A percentile compares a stretch with the other conserved stretches of the same genome.
phyloP scores from a whole-genome alignment of 1,140 invertebrate genomes.

The Drosophila ficusphila region DNA sequence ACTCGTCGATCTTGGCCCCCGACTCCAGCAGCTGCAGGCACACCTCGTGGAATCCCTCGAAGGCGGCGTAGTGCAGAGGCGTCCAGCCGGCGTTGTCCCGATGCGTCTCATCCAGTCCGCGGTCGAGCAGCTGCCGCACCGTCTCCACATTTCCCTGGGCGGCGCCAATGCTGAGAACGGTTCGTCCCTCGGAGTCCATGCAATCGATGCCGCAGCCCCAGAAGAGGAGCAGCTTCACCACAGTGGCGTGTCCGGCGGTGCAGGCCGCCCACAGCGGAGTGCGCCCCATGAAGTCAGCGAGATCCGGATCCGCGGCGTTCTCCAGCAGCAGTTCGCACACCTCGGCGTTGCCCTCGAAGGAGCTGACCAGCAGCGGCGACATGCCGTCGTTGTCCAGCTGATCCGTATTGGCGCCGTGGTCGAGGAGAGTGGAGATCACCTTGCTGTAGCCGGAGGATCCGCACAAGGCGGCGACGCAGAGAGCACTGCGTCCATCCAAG shows the following conservation, averaged over 20 bases:
- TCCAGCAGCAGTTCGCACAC: constrained; percentile 94
- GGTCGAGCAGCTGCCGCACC: constrained; percentile 93
- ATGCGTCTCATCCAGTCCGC: constrained; percentile 95
- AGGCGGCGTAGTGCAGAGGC: constrained; percentile 95
- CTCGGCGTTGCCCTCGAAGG: constrained; percentile 93
- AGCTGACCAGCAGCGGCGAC: constrained; percentile 96
- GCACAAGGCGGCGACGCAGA: constrained; percentile 96
- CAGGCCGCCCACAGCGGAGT: constrained; percentile 93
- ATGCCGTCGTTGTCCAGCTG: constrained; percentile 96
- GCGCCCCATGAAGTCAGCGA: constrained; percentile 90
- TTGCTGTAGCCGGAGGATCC: constrained; percentile 93
- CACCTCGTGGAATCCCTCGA: constrained; percentile 95
- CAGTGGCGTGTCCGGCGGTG: constrained; percentile 93
- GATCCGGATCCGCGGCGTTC: constrained; percentile 94
- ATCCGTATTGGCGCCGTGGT: constrained; percentile 94
- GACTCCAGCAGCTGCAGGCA: constrained; percentile 94
- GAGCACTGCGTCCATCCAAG: constrained; percentile 95
- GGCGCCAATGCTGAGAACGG: constrained; percentile 93
- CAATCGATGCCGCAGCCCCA: constrained; percentile 96
- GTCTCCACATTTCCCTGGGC: constrained; percentile 94
- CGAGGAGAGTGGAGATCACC: constrained; percentile 90
- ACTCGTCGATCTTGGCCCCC: constrained; percentile 95
- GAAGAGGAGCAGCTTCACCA: constrained; percentile 92
- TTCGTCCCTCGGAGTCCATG: constrained; percentile 95
- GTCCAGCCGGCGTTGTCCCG: constrained; percentile 97